Percentiles rank a stretch among this genome's conserved stretches.
phyloP scores from a whole-genome alignment of 2,888 invertebrate species.

The Axea sp. region DNA sequence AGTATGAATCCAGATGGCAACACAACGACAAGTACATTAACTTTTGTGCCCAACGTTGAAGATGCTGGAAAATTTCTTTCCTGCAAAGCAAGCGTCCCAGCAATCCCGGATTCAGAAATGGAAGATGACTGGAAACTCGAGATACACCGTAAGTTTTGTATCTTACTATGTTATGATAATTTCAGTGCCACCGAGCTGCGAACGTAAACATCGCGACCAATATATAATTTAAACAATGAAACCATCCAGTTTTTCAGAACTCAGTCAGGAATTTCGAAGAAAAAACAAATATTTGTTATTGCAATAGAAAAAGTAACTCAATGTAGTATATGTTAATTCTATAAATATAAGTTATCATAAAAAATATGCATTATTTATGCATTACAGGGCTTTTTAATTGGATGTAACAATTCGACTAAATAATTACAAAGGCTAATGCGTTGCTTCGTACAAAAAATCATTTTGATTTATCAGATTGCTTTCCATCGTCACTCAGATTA shows the following conservation, averaged over 20 bases:
- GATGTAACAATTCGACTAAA: conserved; percentile 1
- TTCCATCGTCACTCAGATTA: conserved; percentile 18
- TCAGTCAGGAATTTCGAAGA: conserved; percentile 6
- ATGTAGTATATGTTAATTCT: conserved; percentile 21
- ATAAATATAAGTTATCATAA: conserved; percentile 33
- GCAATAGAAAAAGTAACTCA: conserved; percentile 36
- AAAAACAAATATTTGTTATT: conserved; percentile 50
- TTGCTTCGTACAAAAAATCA: conserved; percentile 44
- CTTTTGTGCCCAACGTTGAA: conserved; percentile 88
- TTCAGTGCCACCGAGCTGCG: conserved; percentile 25
- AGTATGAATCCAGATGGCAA: conserved; percentile 86
- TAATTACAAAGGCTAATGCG: too few species aligned
- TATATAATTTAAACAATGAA: conserved; percentile 51
- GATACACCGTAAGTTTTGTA: conserved; percentile 88
- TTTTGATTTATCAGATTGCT: conserved; percentile 43
- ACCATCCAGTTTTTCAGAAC: conserved; percentile 45
- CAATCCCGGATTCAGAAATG: conserved; percentile 86
- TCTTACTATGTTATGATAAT: conserved; percentile 29
- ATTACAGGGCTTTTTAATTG: conserved; percentile 16
- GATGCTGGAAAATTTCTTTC: conserved; percentile 89
- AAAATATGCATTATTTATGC: conserved; percentile 38
- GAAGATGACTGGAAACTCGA: conserved; percentile 91
- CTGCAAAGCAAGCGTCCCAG: conserved; percentile 88
- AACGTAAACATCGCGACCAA: conserved; percentile 41
- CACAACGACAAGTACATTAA: conserved; percentile 87